These are phyloP conservation scores for Crotalus viridis DNA, from an alignment of 2,113 vertebrate species.

Conservation along the genomic window DNA sequence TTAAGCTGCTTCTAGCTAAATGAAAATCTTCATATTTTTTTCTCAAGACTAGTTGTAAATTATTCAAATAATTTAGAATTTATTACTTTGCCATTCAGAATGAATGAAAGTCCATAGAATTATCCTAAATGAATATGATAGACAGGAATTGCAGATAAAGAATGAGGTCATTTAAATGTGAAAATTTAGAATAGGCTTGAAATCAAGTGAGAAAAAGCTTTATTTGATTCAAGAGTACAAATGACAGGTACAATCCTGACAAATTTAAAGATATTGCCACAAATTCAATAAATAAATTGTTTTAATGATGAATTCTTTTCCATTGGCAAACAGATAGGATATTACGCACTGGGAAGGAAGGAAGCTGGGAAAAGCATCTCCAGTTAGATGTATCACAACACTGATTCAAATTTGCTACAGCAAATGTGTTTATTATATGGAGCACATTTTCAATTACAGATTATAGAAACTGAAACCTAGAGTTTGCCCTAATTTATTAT, in stretches of 20 bases:
- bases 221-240: constrained; percentile 6
- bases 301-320: neutral
- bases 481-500: neutral
- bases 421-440: neutral
- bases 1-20: constrained; percentile 74
- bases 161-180: constrained; percentile 55
- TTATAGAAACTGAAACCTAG: neutral
- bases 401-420: neutral
- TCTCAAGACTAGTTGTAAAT: constrained; percentile 69
- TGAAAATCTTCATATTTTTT: constrained; percentile 58
- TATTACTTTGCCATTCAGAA: constrained; percentile 60
- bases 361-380: neutral
- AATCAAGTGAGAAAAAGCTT: constrained; percentile 52
- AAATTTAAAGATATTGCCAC: neutral
- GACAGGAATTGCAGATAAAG: constrained; percentile 52
- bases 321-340: neutral
- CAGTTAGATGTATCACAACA: neutral
- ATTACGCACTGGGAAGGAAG: neutral
- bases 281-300: neutral
- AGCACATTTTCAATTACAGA: neutral
- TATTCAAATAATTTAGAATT: constrained; percentile 74
- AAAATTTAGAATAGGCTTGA: constrained; percentile 51
- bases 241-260: neutral
- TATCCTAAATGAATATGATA: constrained; percentile 62
- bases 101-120: constrained; percentile 54